phyloP scores from a whole-genome alignment of 2,888 invertebrate genomes.

The Nebria salina region DNA sequence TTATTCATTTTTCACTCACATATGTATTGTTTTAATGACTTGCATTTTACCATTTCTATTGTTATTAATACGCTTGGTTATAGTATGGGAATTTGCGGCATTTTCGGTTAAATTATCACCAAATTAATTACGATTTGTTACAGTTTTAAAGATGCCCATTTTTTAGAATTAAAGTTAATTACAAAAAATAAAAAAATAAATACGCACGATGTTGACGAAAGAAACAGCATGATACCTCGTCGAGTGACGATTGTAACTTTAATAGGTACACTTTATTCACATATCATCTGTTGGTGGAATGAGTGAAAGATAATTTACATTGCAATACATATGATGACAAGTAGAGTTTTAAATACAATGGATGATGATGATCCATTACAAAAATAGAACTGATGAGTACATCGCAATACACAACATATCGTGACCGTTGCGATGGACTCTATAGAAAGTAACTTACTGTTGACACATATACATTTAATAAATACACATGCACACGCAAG shows the following conservation, averaged over 20 bases:
- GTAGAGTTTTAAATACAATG: not conserved
- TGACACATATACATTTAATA: constrained; percentile 24
- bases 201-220: constrained; percentile 27
- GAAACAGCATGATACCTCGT: constrained; percentile 40
- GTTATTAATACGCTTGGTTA: constrained; percentile 33
- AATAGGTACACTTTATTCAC: constrained; percentile 7
- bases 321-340: constrained; percentile 24
- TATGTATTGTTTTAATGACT: constrained; percentile 36
- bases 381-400: constrained; percentile 16
- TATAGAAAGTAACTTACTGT: constrained; percentile 4
- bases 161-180: not conserved
- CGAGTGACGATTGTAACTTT: constrained; percentile 41
- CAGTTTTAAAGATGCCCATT: constrained; percentile 16
- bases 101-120: constrained; percentile 45
- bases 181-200: constrained; percentile 12
- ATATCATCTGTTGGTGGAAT: not conserved
- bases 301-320: constrained; percentile 6
- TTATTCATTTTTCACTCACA: constrained; percentile 32
- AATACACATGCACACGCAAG: constrained; percentile 13
- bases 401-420: constrained; percentile 33
- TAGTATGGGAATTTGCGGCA: constrained; percentile 31
- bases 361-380: not conserved
- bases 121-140: constrained; percentile 33
- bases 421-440: constrained; percentile 35
- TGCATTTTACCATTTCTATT: constrained; percentile 25